Evolutionary conservation across 2,888 invertebrate genomes (phyloP), one percentile per base, ranked within the genome.

Genomic region (Eupithecia pulchellata): DNA sequence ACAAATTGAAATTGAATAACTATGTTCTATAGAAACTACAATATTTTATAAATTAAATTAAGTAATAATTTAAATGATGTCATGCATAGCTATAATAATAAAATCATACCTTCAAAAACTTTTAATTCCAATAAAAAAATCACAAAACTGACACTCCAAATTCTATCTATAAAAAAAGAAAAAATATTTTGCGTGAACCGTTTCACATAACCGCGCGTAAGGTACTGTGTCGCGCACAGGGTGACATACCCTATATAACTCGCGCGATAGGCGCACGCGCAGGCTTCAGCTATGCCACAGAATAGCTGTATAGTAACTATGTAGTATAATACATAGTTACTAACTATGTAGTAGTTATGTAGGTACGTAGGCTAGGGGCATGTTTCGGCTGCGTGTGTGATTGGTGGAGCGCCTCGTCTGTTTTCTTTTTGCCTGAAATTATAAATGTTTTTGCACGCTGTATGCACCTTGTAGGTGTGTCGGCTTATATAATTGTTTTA

Each of bases 111-210:
- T 66, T 64, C n/a, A 34, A 64, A 66, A 64, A 36, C 64, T 64
- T 61, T n/a, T 58, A 64, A 64, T 64, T 73, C 72, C 72, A 73
- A 69, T 57, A 52, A 29, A 42, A 52, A 68, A 64, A n/a, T 64
- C 72, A 73, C 72, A 67, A 66, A 73, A 73, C 68, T n/a, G 66
- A 64, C 64, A 69, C 69, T 64, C 13, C 25, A 66, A 72, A 64
- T 69, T 73, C 72, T 73, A 73, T 69, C 69, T 66, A 14, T 32
- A 17, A 20, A 29, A 17, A 14, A 60, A 72, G 66, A 72, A 69
- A 73, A 73, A 73, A 73, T 42, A 14, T 39, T 36, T 20, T 52
- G 63, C 32, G 66, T 61, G n/a, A 66, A 64, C 66, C 60, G 67
- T 69, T 36, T 36, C 8, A 55, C 32, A 11, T 30, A 32, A 64